A percentile compares a stretch with the other conserved stretches of the same genome.
phyloP scores from a whole-genome alignment of 2,113 vertebrate genomes.

The Mobula hypostoma region DNA sequence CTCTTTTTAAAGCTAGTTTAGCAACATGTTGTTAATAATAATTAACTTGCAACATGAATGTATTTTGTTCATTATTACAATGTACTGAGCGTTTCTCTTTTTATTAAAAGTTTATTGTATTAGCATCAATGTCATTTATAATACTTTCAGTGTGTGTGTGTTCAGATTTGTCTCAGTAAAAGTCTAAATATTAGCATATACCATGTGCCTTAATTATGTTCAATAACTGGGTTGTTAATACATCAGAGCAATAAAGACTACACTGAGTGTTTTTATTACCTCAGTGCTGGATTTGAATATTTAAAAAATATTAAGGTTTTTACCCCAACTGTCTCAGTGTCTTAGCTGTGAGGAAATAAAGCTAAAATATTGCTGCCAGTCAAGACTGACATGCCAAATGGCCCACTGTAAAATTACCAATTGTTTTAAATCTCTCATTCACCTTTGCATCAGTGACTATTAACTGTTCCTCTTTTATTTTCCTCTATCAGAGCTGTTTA shows the following conservation, averaged over 20 bases:
- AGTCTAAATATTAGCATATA: not conserved
- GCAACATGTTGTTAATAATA: not conserved
- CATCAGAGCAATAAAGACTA: not conserved
- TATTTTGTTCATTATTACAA: not conserved
- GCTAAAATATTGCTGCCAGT: not conserved
- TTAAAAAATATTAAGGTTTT: not conserved
- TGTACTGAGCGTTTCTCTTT: not conserved
- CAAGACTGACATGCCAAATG: not conserved
- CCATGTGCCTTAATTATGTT: not conserved
- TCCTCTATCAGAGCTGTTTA: not conserved
- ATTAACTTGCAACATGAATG: not conserved
- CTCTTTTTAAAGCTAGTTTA: not conserved
- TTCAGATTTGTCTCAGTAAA: not conserved
- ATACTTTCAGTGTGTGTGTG: not conserved
- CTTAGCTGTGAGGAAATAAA: not conserved
- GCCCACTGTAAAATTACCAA: not conserved
- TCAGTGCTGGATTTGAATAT: not conserved
- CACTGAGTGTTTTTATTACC: not conserved
- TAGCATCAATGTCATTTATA: not conserved
- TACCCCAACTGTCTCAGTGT: not conserved
- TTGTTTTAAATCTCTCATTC: too few relatives aligned
- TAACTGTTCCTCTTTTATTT: too few relatives aligned
- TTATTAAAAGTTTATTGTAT: not conserved
- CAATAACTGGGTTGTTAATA: not conserved
- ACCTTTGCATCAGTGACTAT: too few relatives aligned